Conservation (phyloP, 2,113 vertebrate species). For the Microcebus jonahi region DNA sequence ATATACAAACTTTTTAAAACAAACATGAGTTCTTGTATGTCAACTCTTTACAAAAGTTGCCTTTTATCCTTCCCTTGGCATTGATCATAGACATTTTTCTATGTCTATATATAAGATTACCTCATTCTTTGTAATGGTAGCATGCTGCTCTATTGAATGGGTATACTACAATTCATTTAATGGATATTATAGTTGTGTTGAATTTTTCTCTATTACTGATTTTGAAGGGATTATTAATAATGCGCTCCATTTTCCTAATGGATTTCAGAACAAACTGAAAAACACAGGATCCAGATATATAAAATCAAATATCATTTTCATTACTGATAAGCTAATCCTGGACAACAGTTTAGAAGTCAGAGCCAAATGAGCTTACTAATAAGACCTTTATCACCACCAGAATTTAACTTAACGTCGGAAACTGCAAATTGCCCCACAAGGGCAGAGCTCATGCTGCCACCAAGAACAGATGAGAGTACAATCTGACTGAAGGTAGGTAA, state of each 20-base stretch:
- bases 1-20: neutral
- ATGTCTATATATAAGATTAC: neutral
- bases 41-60: neutral
- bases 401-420: slow-evolving; percentile 1
- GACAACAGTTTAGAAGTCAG: neutral
- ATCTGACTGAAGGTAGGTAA: neutral
- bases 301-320: slow-evolving; percentile 5
- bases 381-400: neutral
- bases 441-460: neutral
- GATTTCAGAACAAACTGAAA: slow-evolving; percentile 45
- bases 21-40: neutral
- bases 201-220: slow-evolving; percentile 42
- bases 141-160: neutral
- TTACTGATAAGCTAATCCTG: neutral
- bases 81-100: slow-evolving; percentile 11
- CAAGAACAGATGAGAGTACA: neutral
- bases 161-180: slow-evolving; percentile 38
- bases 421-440: neutral
- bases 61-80: neutral
- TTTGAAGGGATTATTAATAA: slow-evolving; percentile 45
- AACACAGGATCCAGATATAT: neutral
- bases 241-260: neutral
- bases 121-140: slow-evolving; percentile 14
- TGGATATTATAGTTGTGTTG: neutral
- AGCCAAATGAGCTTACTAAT: neutral